phyloP scores from a whole-genome alignment of 2,113 vertebrate genomes.

The Colistium nudipinnis region DNA sequence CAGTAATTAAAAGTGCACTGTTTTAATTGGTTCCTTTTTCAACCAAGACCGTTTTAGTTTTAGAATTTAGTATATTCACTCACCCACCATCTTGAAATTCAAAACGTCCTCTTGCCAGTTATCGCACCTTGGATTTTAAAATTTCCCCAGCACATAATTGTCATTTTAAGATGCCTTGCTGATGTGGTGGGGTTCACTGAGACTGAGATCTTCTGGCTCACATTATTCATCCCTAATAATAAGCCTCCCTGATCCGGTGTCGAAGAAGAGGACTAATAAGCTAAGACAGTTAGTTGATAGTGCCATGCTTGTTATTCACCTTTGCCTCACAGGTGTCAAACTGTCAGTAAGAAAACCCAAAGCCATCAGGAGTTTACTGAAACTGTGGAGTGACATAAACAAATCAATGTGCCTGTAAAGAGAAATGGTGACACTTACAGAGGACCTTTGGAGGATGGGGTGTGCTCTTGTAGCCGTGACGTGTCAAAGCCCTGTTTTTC shows the following conservation, averaged over 20 bases:
- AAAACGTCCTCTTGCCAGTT: background rate
- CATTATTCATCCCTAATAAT: slow-evolving; percentile 58
- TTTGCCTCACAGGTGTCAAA: slow-evolving; percentile 68
- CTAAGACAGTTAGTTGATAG: slow-evolving; percentile 73
- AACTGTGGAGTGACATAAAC: slow-evolving; percentile 42
- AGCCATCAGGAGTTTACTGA: slow-evolving; percentile 49
- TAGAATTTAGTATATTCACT: background rate
- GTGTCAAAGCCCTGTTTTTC: slow-evolving; percentile 58
- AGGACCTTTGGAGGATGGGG: slow-evolving; percentile 11
- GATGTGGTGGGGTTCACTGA: slow-evolving; percentile 34
- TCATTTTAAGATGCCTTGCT: slow-evolving; percentile 25
- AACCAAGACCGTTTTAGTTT: background rate
- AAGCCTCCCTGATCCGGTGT: slow-evolving; percentile 54
- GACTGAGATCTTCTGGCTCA: slow-evolving; percentile 56
- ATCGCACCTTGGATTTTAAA: background rate
- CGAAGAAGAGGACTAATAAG: slow-evolving; percentile 70
- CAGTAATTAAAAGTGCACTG: no score
- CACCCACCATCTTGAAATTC: background rate
- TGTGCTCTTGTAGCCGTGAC: slow-evolving; percentile 37
- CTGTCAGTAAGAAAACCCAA: slow-evolving; percentile 61
- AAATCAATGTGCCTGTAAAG: slow-evolving; percentile 47
- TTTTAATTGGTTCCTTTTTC: no score
- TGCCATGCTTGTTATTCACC: slow-evolving; percentile 60
- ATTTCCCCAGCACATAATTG: slow-evolving; percentile 11
- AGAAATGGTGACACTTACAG: slow-evolving; percentile 42